Base-by-base conservation (phyloP, 2,888 invertebrate species). In the Apantesis nais region DNA sequence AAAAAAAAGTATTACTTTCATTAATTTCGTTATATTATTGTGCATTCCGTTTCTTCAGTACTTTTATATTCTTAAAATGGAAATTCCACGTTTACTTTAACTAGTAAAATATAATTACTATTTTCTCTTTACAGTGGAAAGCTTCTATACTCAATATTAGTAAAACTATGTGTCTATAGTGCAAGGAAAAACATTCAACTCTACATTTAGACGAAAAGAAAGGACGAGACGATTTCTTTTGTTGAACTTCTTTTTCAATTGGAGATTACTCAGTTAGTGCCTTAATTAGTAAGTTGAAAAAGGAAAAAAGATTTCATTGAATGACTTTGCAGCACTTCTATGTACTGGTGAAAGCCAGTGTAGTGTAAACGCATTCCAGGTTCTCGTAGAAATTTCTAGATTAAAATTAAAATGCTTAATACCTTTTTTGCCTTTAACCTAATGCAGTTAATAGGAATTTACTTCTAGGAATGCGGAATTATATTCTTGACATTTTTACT, bases 251-350 rank as follows among this genome's bases (percentile, higher is more conserved):
- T 52, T 44, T 41, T 63, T 44, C 63, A 31, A 31, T 22, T 63
- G 29, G 19, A 63, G 63, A 63, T 44, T 31, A 44, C 31, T 44
- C 31, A 22, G 44, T 41, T 63, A 25, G 25, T 29, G 7, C 22
- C 63, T 44, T 63, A 44, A 63, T 63, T 22, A 63, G 44, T 63
- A n/a, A n/a, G n/a, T 63, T 29, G 29, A 44, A 22, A 19, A 31
- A 63, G 19, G 1, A 11, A 11, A 5, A 19, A 19, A 63, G 22
- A 22, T 29, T 58, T 58, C 31, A 12, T 44, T 41, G 63, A 19
- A 44, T 8, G 44, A 44, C 63, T 44, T 22, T 44, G 41, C 22
- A 63, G 29, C 0, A 41, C 22, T 44, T 44, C 4, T 29, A 25
- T 63, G 5, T 8, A 16, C 8, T 29, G 4, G 9, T 25, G 25